phyloP scores from a whole-genome alignment of 2,888 invertebrate species.

The Galerucella pusilla region DNA sequence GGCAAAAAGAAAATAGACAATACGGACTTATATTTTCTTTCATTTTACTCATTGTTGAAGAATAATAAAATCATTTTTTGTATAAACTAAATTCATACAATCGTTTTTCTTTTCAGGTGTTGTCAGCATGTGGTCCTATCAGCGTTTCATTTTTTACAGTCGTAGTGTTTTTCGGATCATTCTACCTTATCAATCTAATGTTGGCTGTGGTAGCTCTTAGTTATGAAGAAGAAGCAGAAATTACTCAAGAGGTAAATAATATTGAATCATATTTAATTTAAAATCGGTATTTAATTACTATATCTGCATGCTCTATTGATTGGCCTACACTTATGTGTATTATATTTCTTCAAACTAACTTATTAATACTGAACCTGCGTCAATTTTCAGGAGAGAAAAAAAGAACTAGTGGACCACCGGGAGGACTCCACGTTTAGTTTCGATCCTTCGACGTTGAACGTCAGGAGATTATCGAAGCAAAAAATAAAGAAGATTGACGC shows the following conservation, averaged over 20 bases:
- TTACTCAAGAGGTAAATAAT: conserved; percentile 82
- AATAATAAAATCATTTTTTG: too few species aligned
- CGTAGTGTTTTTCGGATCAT: conserved; percentile 97
- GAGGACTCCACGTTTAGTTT: conserved; percentile 95
- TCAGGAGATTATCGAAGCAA: conserved; percentile 82
- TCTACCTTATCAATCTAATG: conserved; percentile 98
- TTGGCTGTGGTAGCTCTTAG: conserved; percentile 97
- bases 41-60: too few species aligned
- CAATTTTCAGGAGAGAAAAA: conserved; percentile 79
- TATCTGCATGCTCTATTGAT: too few species aligned
- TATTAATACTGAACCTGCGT: too few species aligned
- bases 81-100: background rate
- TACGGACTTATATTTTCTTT: too few species aligned
- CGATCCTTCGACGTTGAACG: conserved; percentile 85
- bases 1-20: too few species aligned
- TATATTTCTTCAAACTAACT: too few species aligned
- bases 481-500: conserved; percentile 86
- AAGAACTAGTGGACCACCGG: conserved; percentile 89
- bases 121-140: conserved; percentile 94
- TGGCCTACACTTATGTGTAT: too few species aligned
- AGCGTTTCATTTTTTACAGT: conserved; percentile 97
- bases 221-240: conserved; percentile 96
- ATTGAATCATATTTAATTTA: too few species aligned
- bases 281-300: too few species aligned
- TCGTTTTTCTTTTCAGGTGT: conserved; percentile 72